phyloP scores from a whole-genome alignment of 2,113 vertebrate species.

The Himantopus leucocephalus region DNA sequence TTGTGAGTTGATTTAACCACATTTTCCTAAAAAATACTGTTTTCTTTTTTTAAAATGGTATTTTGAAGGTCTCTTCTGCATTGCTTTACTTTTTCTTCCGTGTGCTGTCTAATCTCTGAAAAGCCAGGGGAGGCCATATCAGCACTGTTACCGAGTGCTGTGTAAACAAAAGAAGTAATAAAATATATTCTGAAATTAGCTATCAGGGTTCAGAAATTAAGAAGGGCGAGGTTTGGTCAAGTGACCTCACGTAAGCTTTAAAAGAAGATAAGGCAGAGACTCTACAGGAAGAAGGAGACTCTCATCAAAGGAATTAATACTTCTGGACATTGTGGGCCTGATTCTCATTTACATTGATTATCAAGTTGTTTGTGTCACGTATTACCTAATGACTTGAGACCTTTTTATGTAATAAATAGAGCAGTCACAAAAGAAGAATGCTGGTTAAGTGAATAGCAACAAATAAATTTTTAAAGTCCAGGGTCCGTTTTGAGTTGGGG shows the following conservation, averaged over 20 bases:
- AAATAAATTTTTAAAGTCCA: background rate
- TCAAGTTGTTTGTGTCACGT: background rate
- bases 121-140: background rate
- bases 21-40: background rate
- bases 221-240: constrained; percentile 36
- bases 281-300: background rate
- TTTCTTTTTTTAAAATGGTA: background rate
- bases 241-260: background rate
- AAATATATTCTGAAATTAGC: constrained; percentile 50
- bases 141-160: background rate
- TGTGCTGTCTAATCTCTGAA: constrained; percentile 11
- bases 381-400: background rate
- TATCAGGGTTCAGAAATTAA: constrained; percentile 49
- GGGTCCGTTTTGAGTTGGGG: background rate
- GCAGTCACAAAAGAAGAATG: background rate
- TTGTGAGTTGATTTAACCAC: background rate
- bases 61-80: background rate
- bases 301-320: background rate
- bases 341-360: background rate
- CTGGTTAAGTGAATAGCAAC: background rate
- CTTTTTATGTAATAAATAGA: background rate
- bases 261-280: background rate
- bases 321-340: background rate
- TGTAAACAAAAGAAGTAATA: constrained; percentile 46
- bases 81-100: constrained; percentile 20